Conservation (phyloP, 1,140 invertebrate species). For the Drosophila orena region DNA sequence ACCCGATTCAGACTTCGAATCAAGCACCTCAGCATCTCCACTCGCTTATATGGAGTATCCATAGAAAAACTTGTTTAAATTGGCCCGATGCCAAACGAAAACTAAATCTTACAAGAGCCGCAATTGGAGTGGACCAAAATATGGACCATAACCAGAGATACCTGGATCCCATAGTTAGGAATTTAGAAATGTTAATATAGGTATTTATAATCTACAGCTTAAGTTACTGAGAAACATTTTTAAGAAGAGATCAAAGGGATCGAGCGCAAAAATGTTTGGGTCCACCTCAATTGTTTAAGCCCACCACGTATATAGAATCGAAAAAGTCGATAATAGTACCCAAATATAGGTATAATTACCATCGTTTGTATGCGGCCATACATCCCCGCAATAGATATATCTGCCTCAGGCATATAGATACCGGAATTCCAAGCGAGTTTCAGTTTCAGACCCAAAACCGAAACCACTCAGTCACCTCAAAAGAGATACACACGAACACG, state of each 20-base stretch:
- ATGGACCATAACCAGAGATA: not conserved
- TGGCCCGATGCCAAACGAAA: constrained; percentile 51
- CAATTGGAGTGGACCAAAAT: constrained; percentile 42
- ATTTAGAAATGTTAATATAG: not conserved
- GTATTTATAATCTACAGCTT: not conserved
- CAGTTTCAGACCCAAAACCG: constrained; percentile 42
- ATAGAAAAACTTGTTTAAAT: constrained; percentile 69
- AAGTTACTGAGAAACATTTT: too few relatives aligned
- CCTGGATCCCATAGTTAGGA: not conserved
- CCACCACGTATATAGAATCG: constrained; percentile 7
- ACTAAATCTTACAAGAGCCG: constrained; percentile 27
- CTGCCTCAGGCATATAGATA: constrained; percentile 42
- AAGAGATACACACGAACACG: constrained; percentile 6
- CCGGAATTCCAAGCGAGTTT: constrained; percentile 39
- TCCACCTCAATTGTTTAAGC: not conserved
- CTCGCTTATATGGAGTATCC: constrained; percentile 42
- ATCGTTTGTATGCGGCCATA: not conserved
- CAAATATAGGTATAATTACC: constrained; percentile 46
- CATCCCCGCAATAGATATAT: constrained; percentile 29
- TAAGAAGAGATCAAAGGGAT: not conserved
- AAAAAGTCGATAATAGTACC: constrained; percentile 33
- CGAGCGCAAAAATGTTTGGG: not conserved
- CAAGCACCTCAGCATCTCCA: constrained; percentile 28
- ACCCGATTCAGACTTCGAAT: constrained; percentile 42
- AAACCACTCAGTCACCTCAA: constrained; percentile 35